Base-by-base conservation (phyloP, 1,140 invertebrate species). In the Brachionus sp. region DNA sequence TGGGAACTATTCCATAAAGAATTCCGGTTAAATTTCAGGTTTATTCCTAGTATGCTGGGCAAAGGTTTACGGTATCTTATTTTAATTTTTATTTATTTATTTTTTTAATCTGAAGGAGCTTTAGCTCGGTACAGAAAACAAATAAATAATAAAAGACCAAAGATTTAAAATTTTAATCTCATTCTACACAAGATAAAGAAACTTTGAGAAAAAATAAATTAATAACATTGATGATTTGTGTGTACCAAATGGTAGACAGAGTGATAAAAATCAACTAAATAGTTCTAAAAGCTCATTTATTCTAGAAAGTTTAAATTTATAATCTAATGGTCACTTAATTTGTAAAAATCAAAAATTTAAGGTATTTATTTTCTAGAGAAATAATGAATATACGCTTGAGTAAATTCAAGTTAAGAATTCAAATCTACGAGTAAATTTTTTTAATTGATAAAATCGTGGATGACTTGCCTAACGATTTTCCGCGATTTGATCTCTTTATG, bases 271-370 rank as follows among this genome's bases (percentile, higher is more conserved):
- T 57, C 5, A 57, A 16, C 19, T 42, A 42, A 57, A 57, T 57
- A 2, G 19, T 19, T 57, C 19, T 19, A n/a, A n/a, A n/a, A 19
- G 19, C 50, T 57, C n/a, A 57, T 57, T 57, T 57, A 57, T 57
- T 57, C n/a, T 57, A 57, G 50, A 19, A 19, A 19, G 3, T 5
- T 25, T n/a, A 10, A 57, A 57, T 57, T 57, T 57, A 23, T 57
- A 57, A 19, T 57, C 50, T 57, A 57, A 57, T 57, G 50, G 50
- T 57, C 50, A 57, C 50, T 57, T 57, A 57, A 57, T 57, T 57
- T 57, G 50, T 57, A 57, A 25, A 57, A 57, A 57, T 57, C 50
- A 57, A 57, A 57, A 19, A 19, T 19, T 57, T 50, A 50, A 50
- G 44, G 44, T 50, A 50, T 57, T 57, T 57, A 57, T 57, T 57